Conservation (phyloP, 2,888 invertebrate species). For the Calameuta filiformis region DNA sequence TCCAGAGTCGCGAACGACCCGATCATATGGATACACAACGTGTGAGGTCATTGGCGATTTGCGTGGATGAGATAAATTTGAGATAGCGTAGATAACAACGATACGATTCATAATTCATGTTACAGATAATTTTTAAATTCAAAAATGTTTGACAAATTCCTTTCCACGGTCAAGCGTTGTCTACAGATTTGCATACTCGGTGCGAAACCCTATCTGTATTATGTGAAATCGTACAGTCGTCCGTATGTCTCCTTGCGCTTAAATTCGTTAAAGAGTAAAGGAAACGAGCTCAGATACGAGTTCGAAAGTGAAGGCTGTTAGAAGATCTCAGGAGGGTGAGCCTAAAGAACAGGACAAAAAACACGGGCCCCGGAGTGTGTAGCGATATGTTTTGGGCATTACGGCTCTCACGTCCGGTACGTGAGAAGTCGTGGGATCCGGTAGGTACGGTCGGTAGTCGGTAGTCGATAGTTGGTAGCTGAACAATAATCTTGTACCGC, state of each 20-base stretch:
- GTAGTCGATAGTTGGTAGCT: conserved; percentile 28
- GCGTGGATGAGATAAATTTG: background rate
- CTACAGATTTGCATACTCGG: background rate
- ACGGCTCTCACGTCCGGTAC: conserved; percentile 48
- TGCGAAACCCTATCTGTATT: background rate
- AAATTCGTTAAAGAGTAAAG: background rate
- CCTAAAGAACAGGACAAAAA: background rate
- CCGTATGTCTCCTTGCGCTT: background rate
- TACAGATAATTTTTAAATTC: no score
- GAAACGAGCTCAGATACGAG: background rate
- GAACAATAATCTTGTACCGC: conserved; percentile 45
- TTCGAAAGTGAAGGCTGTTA: background rate
- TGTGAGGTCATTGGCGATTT: background rate
- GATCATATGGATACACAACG: background rate
- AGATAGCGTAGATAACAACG: background rate
- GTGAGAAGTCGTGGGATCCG: conserved; percentile 53
- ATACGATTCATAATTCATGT: background rate
- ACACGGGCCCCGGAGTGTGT: conserved; percentile 14
- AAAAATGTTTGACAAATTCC: no score
- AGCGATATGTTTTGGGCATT: conserved; percentile 41
- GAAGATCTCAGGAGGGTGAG: conserved; percentile 6
- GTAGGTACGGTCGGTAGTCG: conserved; percentile 34
- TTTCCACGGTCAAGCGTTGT: no score
- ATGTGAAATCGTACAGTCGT: background rate
- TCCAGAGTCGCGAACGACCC: no score